Evolutionary conservation across 2,113 vertebrate genomes (phyloP).

Genomic region (Hystrix brachyura): DNA sequence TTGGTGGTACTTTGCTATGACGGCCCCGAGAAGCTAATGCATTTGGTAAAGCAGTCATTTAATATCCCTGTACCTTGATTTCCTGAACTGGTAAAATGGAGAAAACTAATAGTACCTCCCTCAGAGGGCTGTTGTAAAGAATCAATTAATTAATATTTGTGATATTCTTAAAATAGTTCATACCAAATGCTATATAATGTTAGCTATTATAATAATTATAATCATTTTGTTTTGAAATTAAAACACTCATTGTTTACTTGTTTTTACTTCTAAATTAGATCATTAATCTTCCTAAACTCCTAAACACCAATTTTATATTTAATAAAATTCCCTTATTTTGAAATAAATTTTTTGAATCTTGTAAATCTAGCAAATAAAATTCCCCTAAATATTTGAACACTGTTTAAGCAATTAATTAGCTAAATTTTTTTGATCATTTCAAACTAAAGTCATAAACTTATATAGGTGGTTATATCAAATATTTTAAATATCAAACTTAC

Average conservation of each 20-base stretch:
- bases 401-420: slow-evolving; percentile 1
- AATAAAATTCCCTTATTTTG: slow-evolving; percentile 66
- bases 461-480: slow-evolving; percentile 16
- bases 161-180: neutral
- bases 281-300: slow-evolving; percentile 60
- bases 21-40: neutral
- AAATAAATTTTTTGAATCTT: slow-evolving; percentile 2
- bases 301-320: slow-evolving; percentile 49
- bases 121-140: neutral
- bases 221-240: slow-evolving; percentile 47
- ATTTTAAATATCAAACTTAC: neutral
- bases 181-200: neutral
- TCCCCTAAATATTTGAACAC: slow-evolving; percentile 8
- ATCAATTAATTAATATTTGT: neutral
- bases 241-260: slow-evolving; percentile 57
- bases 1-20: neutral
- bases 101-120: neutral
- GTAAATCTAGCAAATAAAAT: slow-evolving; percentile 46
- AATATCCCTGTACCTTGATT: neutral
- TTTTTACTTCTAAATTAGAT: slow-evolving; percentile 56
- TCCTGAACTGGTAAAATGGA: neutral
- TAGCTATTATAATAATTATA: neutral
- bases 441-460: slow-evolving; percentile 40
- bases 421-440: slow-evolving; percentile 18
- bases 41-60: neutral